Percentiles rank a stretch among this genome's conserved stretches.
These are phyloP conservation scores for Micronycteris hirsuta DNA, from an alignment of 2,113 vertebrate species.

Conservation along the genomic window DNA sequence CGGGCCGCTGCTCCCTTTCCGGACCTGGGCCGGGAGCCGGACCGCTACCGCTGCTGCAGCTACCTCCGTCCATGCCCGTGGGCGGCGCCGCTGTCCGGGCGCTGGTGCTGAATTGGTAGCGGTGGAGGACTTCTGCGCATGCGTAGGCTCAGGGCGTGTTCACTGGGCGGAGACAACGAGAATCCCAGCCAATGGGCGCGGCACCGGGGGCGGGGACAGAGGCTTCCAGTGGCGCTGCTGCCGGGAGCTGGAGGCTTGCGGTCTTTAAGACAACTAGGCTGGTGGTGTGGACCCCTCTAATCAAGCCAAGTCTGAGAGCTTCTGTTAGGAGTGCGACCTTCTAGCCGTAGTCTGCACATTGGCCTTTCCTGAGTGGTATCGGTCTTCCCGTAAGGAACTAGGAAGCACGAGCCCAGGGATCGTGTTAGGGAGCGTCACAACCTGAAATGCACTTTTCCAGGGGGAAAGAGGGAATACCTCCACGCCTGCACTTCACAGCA, in stretches of 20 bases:
- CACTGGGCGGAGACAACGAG: conserved; percentile 31
- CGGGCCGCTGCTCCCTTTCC: conserved; percentile 26
- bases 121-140: conserved; percentile 24
- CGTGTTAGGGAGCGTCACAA: background rate
- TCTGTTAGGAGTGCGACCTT: background rate
- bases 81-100: conserved; percentile 74
- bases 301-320: background rate
- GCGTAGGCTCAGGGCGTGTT: background rate
- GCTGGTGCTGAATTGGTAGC: conserved; percentile 69
- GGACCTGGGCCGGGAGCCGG: background rate
- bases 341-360: background rate
- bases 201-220: background rate
- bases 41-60: conserved; percentile 8
- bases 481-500: too few species aligned
- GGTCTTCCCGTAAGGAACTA: background rate
- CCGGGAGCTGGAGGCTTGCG: fast-evolving
- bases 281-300: background rate
- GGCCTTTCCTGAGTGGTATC: background rate
- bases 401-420: background rate
- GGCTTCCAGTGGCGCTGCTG: background rate
- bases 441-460: background rate
- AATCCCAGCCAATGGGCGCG: conserved; percentile 25
- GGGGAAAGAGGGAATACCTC: background rate
- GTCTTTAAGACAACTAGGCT: background rate
- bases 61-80: conserved; percentile 64